Conservation (phyloP, 2,888 invertebrate genomes). For the Apodemia mormo region DNA sequence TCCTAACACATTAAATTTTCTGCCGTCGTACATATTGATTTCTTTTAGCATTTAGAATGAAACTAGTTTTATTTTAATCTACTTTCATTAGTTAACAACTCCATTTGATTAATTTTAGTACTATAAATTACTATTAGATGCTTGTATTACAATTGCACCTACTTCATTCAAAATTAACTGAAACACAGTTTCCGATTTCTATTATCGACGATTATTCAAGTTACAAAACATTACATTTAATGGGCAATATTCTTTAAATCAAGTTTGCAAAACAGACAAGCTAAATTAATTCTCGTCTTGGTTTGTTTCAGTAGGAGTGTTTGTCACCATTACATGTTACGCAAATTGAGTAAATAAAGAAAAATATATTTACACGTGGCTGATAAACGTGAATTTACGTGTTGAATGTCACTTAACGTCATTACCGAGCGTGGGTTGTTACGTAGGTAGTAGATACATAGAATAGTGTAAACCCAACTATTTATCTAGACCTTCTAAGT, state of each 20-base stretch:
- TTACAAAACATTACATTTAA: too few relatives aligned
- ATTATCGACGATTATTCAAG: too few relatives aligned
- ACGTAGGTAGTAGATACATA: not conserved
- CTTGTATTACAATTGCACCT: too few relatives aligned
- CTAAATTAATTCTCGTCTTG: not conserved
- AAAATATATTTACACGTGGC: conserved; percentile 1
- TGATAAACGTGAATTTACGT: conserved; percentile 20
- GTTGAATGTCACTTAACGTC: conserved; percentile 24
- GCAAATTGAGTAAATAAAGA: conserved; percentile 18
- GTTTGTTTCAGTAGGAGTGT: not conserved
- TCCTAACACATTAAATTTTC: too few relatives aligned
- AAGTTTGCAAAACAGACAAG: conserved; percentile 17
- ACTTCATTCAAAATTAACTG: too few relatives aligned
- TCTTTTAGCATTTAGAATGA: too few relatives aligned
- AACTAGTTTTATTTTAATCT: too few relatives aligned
- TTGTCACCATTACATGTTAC: not conserved
- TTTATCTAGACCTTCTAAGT: not conserved
- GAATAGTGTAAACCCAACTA: not conserved
- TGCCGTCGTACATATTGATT: too few relatives aligned
- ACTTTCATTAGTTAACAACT: too few relatives aligned
- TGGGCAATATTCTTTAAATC: conserved; percentile 65
- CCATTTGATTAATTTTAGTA: too few relatives aligned
- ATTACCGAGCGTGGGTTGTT: conserved; percentile 6
- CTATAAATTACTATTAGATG: too few relatives aligned
- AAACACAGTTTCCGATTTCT: too few relatives aligned